These are phyloP conservation scores for human DNA, from an alignment of 2,113 vertebrate genomes.

Conservation along the genomic window GRCh38 chr14:78485501-78486000, in stretches of 20 bases:
- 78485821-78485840: slow-evolving; percentile 6
- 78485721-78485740: neutral
- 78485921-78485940: neutral
- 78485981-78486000: neutral
- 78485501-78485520: neutral
- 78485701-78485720: neutral
- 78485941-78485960: neutral
- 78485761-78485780: neutral
- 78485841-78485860: neutral
- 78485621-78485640: neutral
- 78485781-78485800: slow-evolving; percentile 58
- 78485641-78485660: slow-evolving; percentile 8
- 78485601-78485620: neutral
- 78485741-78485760: neutral
- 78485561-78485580: neutral
- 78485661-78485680: neutral
- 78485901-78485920: neutral
- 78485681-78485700: neutral
- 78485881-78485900: neutral
- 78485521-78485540: neutral
- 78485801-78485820: slow-evolving; percentile 51
- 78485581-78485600: neutral
- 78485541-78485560: neutral
- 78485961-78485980: neutral
- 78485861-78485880: slow-evolving; percentile 29